Conservation (phyloP, 2,113 vertebrate species). For the Forbesichthys papilliferus region DNA sequence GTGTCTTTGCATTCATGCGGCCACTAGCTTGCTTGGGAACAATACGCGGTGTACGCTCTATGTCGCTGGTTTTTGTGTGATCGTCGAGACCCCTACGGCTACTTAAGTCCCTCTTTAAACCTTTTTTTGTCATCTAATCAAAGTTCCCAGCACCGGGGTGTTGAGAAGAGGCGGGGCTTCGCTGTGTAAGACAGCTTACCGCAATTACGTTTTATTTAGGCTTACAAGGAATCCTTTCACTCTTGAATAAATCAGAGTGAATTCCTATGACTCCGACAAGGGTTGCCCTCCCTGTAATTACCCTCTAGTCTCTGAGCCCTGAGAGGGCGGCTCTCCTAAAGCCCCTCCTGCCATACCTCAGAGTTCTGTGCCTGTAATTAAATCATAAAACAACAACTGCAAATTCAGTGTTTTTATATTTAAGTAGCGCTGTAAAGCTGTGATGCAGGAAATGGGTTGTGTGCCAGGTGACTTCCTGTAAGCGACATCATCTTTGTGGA, state of each 20-base stretch:
- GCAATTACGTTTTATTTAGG: constrained; percentile 81
- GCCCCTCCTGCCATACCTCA: constrained; percentile 36
- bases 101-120: constrained; percentile 26
- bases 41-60: neutral
- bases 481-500: constrained; percentile 14
- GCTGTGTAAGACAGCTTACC: constrained; percentile 73
- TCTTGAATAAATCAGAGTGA: constrained; percentile 71
- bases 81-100: constrained; percentile 20
- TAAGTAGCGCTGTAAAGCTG: neutral
- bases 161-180: constrained; percentile 22
- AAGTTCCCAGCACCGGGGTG: constrained; percentile 59
- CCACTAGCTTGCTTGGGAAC: neutral
- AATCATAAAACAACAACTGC: constrained; percentile 67
- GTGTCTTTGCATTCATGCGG: constrained; percentile 6
- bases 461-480: constrained; percentile 18
- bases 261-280: constrained; percentile 65
- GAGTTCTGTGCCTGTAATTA: constrained; percentile 61
- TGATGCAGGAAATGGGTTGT: constrained; percentile 33
- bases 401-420: constrained; percentile 17
- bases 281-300: constrained; percentile 74
- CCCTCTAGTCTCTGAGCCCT: constrained; percentile 53
- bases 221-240: constrained; percentile 77
- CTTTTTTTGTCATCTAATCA: constrained; percentile 66
- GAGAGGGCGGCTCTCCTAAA: constrained; percentile 56
- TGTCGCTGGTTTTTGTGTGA: neutral